Conservation (phyloP, 2,888 invertebrate species). For the Ornithoptera alexandrae region DNA sequence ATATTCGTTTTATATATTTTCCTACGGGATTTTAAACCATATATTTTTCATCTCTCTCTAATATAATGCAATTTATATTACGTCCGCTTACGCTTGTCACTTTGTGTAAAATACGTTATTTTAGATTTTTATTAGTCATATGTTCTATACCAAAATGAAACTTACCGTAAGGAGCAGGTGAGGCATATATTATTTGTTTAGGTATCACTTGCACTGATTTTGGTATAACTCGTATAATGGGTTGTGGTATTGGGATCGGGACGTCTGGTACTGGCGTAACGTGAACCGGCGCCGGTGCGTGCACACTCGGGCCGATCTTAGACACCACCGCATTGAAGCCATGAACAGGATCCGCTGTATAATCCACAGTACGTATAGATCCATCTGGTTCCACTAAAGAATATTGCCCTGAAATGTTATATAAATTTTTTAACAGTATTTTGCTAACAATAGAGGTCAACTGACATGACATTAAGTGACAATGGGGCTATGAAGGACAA, state of each 20-base stretch:
- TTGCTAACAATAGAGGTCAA: too few species aligned
- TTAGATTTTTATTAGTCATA: too few species aligned
- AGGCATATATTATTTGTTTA: slow-evolving; percentile 44
- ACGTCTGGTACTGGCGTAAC: slow-evolving; percentile 29
- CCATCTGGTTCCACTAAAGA: slow-evolving; percentile 77
- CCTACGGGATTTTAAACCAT: too few species aligned
- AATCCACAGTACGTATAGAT: slow-evolving; percentile 76
- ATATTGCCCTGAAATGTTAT: slow-evolving; percentile 66
- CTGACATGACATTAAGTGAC: too few species aligned
- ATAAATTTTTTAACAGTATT: too few species aligned
- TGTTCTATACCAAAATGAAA: slow-evolving; percentile 12
- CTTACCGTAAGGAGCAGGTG: slow-evolving; percentile 50
- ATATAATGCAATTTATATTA: too few species aligned
- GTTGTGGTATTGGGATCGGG: slow-evolving; percentile 33
- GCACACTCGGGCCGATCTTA: slow-evolving; percentile 74
- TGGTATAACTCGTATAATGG: slow-evolving; percentile 47
- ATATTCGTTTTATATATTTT: too few species aligned
- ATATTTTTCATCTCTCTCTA: too few species aligned
- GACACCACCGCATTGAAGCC: slow-evolving; percentile 81
- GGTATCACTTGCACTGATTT: slow-evolving; percentile 61
- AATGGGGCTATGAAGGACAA: too few species aligned
- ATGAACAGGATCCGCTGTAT: slow-evolving; percentile 79
- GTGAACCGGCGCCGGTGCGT: slow-evolving; percentile 48
- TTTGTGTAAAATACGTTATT: too few species aligned
- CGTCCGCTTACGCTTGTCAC: too few species aligned